Conservation (phyloP, 2,888 invertebrate genomes). For the Deroplatys truncata region DNA sequence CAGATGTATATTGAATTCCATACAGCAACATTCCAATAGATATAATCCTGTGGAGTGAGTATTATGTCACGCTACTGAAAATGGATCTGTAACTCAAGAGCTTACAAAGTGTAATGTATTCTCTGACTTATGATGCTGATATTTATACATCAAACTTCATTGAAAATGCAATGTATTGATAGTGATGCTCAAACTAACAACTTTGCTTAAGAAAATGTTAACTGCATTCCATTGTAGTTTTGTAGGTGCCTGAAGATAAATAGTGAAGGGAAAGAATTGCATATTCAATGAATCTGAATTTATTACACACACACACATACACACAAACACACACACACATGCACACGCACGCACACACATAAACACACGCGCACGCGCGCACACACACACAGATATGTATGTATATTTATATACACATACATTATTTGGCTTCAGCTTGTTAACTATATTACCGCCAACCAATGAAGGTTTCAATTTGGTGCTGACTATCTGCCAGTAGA, state of each 20-base stretch:
- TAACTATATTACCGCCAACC: background rate
- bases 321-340: too few species aligned
- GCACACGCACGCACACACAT: too few species aligned
- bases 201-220: background rate
- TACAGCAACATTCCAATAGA: background rate
- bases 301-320: background rate
- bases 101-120: conserved; percentile 2
- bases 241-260: background rate
- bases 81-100: background rate
- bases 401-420: too few species aligned
- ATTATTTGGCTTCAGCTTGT: background rate
- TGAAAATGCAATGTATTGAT: background rate
- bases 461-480: background rate
- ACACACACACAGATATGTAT: too few species aligned
- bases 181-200: background rate
- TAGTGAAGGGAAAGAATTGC: background rate
- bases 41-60: background rate
- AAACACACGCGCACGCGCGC: too few species aligned
- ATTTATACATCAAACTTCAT: background rate
- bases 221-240: background rate
- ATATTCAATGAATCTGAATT: background rate
- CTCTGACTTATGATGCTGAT: background rate
- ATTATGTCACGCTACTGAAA: background rate
- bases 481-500: background rate
- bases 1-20: background rate